A percentile compares a stretch with the other conserved stretches of the same genome.
These are phyloP conservation scores for Thymelicus acteon DNA, from an alignment of 2,888 invertebrate species.

Conservation along the genomic window DNA sequence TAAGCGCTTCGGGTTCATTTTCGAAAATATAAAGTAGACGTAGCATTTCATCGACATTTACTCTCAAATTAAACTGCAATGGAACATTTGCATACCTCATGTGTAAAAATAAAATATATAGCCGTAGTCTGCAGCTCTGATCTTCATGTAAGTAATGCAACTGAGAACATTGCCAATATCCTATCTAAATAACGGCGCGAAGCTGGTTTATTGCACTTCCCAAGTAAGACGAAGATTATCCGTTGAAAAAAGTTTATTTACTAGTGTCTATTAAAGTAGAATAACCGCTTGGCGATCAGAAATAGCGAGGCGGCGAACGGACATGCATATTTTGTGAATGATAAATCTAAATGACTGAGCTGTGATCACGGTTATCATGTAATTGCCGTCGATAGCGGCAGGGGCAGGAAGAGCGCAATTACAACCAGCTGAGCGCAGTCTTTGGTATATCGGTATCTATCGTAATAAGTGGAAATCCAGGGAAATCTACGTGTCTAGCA, in stretches of 20 bases:
- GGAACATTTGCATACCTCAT: slow-evolving; percentile 1
- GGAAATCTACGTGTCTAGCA: neutral
- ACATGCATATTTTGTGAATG: slow-evolving; percentile 24
- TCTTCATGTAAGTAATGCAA: slow-evolving; percentile 11
- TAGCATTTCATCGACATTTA: neutral
- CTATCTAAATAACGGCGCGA: slow-evolving; percentile 18
- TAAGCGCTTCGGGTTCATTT: no score
- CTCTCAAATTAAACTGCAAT: neutral
- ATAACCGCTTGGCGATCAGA: slow-evolving; percentile 28
- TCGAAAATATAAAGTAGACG: neutral
- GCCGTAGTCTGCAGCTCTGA: neutral
- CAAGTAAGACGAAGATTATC: slow-evolving; percentile 24
- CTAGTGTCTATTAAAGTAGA: slow-evolving; percentile 16
- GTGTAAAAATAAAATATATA: slow-evolving; percentile 14
- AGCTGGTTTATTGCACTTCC: slow-evolving; percentile 27
- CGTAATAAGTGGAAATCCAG: neutral
- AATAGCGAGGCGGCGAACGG: slow-evolving; percentile 11
- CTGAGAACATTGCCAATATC: slow-evolving; percentile 20
- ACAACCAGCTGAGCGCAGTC: neutral
- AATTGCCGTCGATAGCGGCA: slow-evolving; percentile 5
- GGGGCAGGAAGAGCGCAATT: slow-evolving; percentile 4
- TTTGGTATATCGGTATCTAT: neutral
- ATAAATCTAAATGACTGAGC: slow-evolving; percentile 41
- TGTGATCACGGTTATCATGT: slow-evolving; percentile 23
- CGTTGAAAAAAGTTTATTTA: slow-evolving; percentile 30